Percentiles rank a stretch among this genome's conserved stretches.
These are phyloP conservation scores for Triplophysa rosa DNA, from an alignment of 2,113 vertebrate species.

Conservation along the genomic window DNA sequence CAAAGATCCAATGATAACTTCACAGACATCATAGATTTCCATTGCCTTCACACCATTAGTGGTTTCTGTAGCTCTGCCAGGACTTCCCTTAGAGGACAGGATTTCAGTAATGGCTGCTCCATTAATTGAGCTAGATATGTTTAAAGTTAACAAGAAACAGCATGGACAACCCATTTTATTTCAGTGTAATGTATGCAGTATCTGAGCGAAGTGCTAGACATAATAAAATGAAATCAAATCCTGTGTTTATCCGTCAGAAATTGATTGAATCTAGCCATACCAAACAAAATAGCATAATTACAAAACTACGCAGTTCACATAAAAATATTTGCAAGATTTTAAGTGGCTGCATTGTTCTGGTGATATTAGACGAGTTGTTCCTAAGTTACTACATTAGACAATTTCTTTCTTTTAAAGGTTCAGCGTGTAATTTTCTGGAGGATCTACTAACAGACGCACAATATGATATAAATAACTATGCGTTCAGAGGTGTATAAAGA, in stretches of 20 bases:
- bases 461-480: too few relatives aligned
- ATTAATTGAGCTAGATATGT: neutral
- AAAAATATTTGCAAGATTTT: too few relatives aligned
- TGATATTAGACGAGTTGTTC: too few relatives aligned
- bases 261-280: too few relatives aligned
- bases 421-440: too few relatives aligned
- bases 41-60: neutral
- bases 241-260: neutral
- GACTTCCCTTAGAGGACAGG: neutral
- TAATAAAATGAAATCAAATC: neutral
- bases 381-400: too few relatives aligned
- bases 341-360: too few relatives aligned
- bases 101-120: constrained; percentile 11
- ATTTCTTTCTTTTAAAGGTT: too few relatives aligned
- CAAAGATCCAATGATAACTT: constrained; percentile 7
- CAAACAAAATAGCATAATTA: too few relatives aligned
- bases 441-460: too few relatives aligned
- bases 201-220: neutral
- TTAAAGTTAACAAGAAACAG: neutral
- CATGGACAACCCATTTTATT: neutral
- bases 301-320: too few relatives aligned
- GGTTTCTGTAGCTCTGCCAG: constrained; percentile 15
- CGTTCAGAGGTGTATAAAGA: too few relatives aligned
- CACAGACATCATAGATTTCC: constrained; percentile 28
- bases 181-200: neutral